These are phyloP conservation scores for Oscheius sp. DNA, from an alignment of 2,888 invertebrate genomes.

Conservation along the genomic window DNA sequence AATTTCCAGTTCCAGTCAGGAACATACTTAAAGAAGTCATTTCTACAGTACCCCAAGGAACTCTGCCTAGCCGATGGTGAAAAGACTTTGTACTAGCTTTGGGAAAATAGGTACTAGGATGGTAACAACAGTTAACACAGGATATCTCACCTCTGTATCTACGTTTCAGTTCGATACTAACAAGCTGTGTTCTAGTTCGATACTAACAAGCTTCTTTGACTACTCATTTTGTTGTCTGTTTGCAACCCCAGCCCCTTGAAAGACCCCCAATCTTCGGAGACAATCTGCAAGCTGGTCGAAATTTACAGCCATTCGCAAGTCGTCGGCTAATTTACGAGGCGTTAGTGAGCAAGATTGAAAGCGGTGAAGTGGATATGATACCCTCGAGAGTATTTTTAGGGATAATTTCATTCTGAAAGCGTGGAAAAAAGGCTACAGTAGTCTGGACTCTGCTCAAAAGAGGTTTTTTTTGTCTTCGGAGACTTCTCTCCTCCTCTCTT, in stretches of 20 bases:
- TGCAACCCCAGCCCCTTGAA: too few relatives aligned
- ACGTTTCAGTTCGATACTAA: too few relatives aligned
- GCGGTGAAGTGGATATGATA: slow-evolving; percentile 28
- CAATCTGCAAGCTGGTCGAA: slow-evolving; percentile 20
- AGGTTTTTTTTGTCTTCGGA: background rate
- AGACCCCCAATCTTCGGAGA: background rate
- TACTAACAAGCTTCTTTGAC: too few relatives aligned
- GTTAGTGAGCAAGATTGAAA: background rate
- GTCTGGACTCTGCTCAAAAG: background rate
- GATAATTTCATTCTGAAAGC: background rate
- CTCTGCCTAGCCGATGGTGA: too few relatives aligned
- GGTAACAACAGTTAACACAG: too few relatives aligned
- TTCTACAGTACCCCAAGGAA: too few relatives aligned
- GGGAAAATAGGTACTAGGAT: too few relatives aligned
- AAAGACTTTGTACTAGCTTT: too few relatives aligned
- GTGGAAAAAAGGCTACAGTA: background rate
- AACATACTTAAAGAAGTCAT: too few relatives aligned
- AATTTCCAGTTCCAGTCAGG: background rate
- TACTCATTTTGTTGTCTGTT: too few relatives aligned
- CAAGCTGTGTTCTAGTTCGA: too few relatives aligned
- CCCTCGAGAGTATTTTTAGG: background rate
- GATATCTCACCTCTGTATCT: too few relatives aligned
- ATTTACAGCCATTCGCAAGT: slow-evolving; percentile 25
- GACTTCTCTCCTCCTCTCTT: slow-evolving; percentile 1
- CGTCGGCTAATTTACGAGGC: slow-evolving; percentile 24